Evolutionary conservation across 2,113 vertebrate genomes (phyloP).

Genomic region (Noturus placidus): DNA sequence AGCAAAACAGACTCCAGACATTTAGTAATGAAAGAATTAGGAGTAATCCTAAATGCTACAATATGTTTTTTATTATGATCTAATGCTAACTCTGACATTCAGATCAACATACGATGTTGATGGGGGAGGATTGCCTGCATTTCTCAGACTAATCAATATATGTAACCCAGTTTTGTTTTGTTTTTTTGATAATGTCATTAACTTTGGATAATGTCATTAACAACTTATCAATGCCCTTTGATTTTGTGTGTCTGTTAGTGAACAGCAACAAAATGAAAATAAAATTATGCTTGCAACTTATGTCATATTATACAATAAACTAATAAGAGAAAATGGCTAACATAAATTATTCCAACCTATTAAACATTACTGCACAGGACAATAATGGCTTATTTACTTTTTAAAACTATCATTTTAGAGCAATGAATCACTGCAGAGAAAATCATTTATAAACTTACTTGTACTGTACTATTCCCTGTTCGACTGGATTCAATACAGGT

Average conservation of each 20-base stretch:
- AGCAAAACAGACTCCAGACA: not conserved
- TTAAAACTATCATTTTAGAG: not conserved
- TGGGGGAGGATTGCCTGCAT: slow-evolving; percentile 31
- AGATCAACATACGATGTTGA: not conserved
- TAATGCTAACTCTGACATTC: not conserved
- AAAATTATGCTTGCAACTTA: not conserved
- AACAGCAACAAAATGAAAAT: not conserved
- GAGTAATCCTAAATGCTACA: slow-evolving; percentile 7
- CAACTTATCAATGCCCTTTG: not conserved
- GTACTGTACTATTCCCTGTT: slow-evolving; percentile 31
- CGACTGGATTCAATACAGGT: not conserved
- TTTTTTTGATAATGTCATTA: not conserved
- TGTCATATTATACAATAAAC: not conserved
- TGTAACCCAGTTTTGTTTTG: slow-evolving; percentile 44
- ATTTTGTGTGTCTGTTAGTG: not conserved
- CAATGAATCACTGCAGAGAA: not conserved
- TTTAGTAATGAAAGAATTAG: not conserved
- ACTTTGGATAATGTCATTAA: not conserved
- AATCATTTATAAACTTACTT: slow-evolving; percentile 53
- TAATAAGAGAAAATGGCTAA: not conserved
- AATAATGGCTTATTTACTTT: not conserved
- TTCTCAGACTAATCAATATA: slow-evolving; percentile 41
- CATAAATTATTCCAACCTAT: not conserved
- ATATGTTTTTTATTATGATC: not conserved
- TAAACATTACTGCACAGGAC: not conserved